Conservation (phyloP, 2,797 vertebrate species). For the Leucoraja ocellata region DNA sequence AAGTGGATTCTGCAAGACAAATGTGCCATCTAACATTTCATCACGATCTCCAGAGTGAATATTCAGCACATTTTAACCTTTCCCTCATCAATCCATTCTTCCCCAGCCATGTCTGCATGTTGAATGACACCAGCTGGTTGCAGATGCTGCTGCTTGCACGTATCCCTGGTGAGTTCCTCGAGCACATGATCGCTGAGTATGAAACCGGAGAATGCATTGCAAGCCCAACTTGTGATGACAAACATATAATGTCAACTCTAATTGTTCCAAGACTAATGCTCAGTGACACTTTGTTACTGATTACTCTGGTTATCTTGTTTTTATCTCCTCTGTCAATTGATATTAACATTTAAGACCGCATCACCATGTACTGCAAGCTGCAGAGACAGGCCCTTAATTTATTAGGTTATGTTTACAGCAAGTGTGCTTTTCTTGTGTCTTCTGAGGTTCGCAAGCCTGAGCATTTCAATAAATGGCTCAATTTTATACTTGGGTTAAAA, state of each 20-base stretch:
- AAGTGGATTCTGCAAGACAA: background rate
- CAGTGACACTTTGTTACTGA: conserved; percentile 7
- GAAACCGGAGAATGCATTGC: background rate
- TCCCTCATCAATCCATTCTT: background rate
- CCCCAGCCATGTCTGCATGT: background rate
- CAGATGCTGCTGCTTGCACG: background rate
- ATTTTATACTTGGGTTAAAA: background rate
- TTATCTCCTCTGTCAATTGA: conserved; percentile 8
- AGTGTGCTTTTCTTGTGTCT: background rate
- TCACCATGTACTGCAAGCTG: background rate
- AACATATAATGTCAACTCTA: background rate
- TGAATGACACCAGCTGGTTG: background rate
- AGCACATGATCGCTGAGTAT: background rate
- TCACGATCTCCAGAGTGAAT: background rate
- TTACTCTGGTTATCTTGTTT: background rate
- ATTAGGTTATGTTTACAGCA: background rate
- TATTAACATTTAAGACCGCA: conserved; percentile 17
- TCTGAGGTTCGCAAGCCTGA: background rate
- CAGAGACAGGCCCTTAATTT: conserved; percentile 18
- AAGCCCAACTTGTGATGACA: background rate
- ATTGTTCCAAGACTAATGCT: background rate
- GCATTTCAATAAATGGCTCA: background rate
- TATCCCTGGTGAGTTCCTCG: background rate
- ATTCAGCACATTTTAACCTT: background rate
- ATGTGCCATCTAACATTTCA: background rate